phyloP scores from a whole-genome alignment of 92 coral and sea anemone species.

The Palythoa caribaeorum region DNA sequence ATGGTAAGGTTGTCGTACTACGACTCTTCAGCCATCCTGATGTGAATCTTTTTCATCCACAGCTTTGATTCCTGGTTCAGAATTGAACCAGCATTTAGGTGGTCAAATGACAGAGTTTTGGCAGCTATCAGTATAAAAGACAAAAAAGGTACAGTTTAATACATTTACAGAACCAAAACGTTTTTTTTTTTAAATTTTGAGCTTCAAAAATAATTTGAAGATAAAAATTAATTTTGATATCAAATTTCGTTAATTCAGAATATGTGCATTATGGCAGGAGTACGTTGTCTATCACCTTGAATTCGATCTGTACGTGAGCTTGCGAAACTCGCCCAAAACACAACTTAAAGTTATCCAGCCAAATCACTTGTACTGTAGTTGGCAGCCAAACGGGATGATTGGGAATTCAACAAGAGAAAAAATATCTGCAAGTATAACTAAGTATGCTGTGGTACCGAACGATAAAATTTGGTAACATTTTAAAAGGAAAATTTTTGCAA shows the following conservation, averaged over 20 bases:
- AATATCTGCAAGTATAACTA: not conserved
- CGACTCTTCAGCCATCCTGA: constrained; percentile 54
- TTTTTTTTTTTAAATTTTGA: not conserved
- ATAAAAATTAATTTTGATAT: not conserved
- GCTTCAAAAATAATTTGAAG: constrained; percentile 15
- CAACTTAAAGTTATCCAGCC: not conserved
- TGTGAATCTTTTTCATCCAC: constrained; percentile 54
- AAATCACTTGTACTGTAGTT: not conserved
- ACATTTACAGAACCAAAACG: not conserved
- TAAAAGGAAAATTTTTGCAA: not conserved
- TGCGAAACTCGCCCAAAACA: constrained; percentile 4
- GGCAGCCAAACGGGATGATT: not conserved
- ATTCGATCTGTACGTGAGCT: not conserved
- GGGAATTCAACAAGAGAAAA: not conserved
- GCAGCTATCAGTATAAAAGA: not conserved
- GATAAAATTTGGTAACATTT: not conserved
- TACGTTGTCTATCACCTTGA: not conserved
- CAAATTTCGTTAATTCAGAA: not conserved
- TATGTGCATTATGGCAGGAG: not conserved
- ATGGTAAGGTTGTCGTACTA: constrained; percentile 57
- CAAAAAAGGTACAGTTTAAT: not conserved
- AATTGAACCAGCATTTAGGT: constrained; percentile 24
- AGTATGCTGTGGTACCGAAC: not conserved
- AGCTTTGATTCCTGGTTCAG: constrained; percentile 40
- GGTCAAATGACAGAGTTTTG: not conserved